These are phyloP conservation scores for Callyntrura guangdongensis DNA, from an alignment of 2,888 invertebrate genomes.

Conservation along the genomic window DNA sequence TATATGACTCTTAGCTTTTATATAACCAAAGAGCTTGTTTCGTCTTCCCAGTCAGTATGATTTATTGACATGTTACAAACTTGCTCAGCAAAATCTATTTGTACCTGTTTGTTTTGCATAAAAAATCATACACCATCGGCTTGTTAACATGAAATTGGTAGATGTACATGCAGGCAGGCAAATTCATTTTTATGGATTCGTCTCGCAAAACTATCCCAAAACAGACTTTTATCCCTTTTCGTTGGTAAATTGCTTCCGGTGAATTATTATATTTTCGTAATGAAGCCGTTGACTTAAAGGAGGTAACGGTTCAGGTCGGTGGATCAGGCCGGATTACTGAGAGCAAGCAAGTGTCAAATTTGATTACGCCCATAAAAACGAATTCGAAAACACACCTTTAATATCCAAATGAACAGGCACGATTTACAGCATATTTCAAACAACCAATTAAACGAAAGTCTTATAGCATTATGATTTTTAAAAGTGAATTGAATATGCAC, in stretches of 20 bases:
- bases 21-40: not conserved
- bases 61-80: slow-evolving; percentile 32
- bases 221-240: not conserved
- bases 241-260: slow-evolving; percentile 28
- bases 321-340: not conserved
- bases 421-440: too few species aligned
- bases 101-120: slow-evolving; percentile 41
- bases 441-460: too few species aligned
- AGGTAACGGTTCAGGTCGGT: not conserved
- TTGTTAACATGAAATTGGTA: not conserved
- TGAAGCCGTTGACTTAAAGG: not conserved
- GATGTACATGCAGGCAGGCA: not conserved
- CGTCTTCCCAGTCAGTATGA: not conserved
- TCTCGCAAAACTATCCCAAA: slow-evolving; percentile 5
- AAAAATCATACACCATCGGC: not conserved
- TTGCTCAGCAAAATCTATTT: slow-evolving; percentile 6
- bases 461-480: too few species aligned
- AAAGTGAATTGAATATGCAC: too few species aligned
- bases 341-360: too few species aligned
- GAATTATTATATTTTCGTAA: not conserved
- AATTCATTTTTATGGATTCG: slow-evolving; percentile 18
- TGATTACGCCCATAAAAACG: too few species aligned
- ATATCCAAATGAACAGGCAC: too few species aligned
- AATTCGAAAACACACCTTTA: too few species aligned
- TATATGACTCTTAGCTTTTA: not conserved